Percentiles rank a stretch among this genome's conserved stretches.
Evolutionary conservation across 2,797 vertebrate genomes (phyloP).

Genomic region (Staurois parvus): DNA sequence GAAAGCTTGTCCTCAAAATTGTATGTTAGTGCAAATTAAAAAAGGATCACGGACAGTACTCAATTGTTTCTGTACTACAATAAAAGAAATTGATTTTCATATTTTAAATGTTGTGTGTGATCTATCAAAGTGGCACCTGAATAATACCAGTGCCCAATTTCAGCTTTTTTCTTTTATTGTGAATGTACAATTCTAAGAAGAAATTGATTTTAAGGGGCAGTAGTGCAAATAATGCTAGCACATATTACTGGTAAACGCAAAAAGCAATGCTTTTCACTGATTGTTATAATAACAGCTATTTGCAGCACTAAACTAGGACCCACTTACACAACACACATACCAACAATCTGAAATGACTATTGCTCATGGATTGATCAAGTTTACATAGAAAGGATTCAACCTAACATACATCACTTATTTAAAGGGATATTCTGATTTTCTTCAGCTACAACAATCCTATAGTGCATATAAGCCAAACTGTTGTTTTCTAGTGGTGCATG

Average conservation of each 20-base stretch:
- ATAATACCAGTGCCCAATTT: too few relatives aligned
- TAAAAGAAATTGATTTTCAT: too few relatives aligned
- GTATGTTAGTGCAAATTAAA: too few relatives aligned
- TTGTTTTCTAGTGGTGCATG: too few relatives aligned
- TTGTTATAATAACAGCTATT: slow-evolving; percentile 7
- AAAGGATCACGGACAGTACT: too few relatives aligned
- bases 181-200: too few relatives aligned
- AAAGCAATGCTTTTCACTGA: slow-evolving; percentile 17
- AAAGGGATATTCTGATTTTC: background rate
- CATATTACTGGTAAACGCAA: background rate
- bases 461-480: background rate
- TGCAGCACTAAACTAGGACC: background rate
- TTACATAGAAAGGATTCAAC: background rate
- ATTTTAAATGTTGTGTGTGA: too few relatives aligned
- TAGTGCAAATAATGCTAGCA: background rate
- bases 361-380: too few relatives aligned
- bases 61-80: too few relatives aligned
- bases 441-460: background rate
- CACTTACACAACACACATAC: background rate
- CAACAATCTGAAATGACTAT: background rate
- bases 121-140: too few relatives aligned
- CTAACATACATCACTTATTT: background rate
- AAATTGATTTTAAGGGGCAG: background rate
- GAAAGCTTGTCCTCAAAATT: too few relatives aligned
- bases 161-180: too few relatives aligned